Evolutionary conservation across 35 echinoderm and acorn worm genomes (phyloP).

Genomic region (Acanthaster planci): DNA sequence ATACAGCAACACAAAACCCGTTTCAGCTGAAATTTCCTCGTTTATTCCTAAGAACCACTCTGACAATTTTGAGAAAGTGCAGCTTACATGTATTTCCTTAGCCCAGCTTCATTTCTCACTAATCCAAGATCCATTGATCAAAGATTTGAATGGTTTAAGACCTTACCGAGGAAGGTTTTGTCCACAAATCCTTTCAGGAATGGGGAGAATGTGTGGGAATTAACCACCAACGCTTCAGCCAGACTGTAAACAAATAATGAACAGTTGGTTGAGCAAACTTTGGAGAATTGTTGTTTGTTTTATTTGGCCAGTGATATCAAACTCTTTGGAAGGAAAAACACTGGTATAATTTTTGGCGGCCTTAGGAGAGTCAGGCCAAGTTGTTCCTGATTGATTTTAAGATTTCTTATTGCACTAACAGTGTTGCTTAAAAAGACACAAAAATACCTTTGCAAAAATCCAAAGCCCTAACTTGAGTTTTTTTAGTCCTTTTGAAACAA

Average conservation of each 20-base stretch:
- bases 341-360: neutral
- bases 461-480: too few relatives aligned
- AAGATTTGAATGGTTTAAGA: neutral
- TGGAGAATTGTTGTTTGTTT: neutral
- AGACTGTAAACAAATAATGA: slow-evolving; percentile 23
- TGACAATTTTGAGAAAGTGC: neutral
- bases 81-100: neutral
- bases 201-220: slow-evolving; percentile 18
- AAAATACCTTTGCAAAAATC: too few relatives aligned
- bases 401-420: too few relatives aligned
- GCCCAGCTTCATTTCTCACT: neutral
- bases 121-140: neutral
- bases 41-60: neutral
- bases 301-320: neutral
- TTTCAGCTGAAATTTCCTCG: neutral
- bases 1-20: neutral
- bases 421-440: neutral
- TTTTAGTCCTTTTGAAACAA: too few relatives aligned
- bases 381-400: too few relatives aligned
- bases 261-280: neutral
- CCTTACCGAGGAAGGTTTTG: neutral
- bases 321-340: neutral
- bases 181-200: neutral
- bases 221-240: neutral
- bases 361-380: too few relatives aligned